phyloP scores from a whole-genome alignment of 2,113 vertebrate species.

The Eidolon helvum region DNA sequence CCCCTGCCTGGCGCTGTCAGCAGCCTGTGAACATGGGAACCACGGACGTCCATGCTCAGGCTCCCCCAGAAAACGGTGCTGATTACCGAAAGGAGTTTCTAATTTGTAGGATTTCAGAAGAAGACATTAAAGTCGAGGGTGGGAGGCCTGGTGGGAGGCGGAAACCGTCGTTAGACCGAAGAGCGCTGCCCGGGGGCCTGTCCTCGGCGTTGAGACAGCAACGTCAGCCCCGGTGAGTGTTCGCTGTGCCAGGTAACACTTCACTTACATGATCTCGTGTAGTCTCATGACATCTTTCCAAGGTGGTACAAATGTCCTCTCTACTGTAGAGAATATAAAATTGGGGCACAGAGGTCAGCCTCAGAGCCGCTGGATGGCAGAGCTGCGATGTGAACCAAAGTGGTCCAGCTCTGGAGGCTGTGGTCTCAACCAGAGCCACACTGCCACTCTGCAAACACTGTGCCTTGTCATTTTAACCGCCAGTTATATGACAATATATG shows the following conservation, averaged over 20 bases:
- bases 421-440: fast-evolving
- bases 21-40: neutral
- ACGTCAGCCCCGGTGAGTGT: neutral
- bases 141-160: neutral
- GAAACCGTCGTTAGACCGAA: no score
- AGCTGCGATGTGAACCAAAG: neutral
- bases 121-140: fast-evolving
- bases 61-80: neutral
- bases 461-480: fast-evolving
- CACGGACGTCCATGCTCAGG: neutral
- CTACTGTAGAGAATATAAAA: neutral
- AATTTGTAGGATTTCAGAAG: neutral
- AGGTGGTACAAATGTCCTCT: neutral
- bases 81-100: neutral
- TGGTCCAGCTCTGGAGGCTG: neutral
- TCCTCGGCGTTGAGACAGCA: neutral
- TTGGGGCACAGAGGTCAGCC: neutral
- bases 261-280: neutral
- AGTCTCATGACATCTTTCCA: neutral
- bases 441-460: neutral
- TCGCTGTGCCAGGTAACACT: neutral
- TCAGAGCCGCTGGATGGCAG: neutral
- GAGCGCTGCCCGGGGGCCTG: neutral
- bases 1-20: neutral
- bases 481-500: fast-evolving